These are phyloP conservation scores for Anguilla obscura DNA, from an alignment of 2,797 vertebrate genomes.

Conservation along the genomic window DNA sequence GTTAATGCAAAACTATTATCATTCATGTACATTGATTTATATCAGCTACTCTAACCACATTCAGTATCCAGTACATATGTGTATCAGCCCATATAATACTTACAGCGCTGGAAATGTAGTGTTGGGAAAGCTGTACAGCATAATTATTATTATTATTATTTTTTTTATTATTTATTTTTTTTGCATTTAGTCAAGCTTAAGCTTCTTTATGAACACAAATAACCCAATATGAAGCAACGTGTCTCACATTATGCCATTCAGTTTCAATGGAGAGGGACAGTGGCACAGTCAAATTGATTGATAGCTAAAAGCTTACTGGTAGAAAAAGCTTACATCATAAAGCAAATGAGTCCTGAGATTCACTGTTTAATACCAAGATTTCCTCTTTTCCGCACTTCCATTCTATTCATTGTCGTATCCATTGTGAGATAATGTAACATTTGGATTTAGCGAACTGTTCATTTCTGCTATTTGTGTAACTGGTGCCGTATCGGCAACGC, in stretches of 20 bases:
- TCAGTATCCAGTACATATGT: too few relatives aligned
- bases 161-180: not conserved
- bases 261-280: not conserved
- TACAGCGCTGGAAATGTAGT: not conserved
- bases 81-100: too few relatives aligned
- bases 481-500: not conserved
- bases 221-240: not conserved
- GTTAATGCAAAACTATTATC: too few relatives aligned
- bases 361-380: not conserved
- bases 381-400: not conserved
- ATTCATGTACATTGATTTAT: too few relatives aligned
- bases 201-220: not conserved
- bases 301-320: not conserved
- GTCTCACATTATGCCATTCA: not conserved
- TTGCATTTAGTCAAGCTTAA: not conserved
- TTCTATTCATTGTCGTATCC: not conserved
- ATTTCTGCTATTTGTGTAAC: not conserved
- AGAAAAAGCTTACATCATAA: not conserved
- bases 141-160: not conserved
- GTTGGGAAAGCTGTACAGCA: not conserved
- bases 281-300: not conserved
- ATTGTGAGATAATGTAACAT: not conserved
- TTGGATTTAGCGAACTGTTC: not conserved
- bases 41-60: too few relatives aligned
- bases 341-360: not conserved